Evolutionary conservation across 2,113 vertebrate genomes (phyloP).

Genomic region (Neogale vison): DNA sequence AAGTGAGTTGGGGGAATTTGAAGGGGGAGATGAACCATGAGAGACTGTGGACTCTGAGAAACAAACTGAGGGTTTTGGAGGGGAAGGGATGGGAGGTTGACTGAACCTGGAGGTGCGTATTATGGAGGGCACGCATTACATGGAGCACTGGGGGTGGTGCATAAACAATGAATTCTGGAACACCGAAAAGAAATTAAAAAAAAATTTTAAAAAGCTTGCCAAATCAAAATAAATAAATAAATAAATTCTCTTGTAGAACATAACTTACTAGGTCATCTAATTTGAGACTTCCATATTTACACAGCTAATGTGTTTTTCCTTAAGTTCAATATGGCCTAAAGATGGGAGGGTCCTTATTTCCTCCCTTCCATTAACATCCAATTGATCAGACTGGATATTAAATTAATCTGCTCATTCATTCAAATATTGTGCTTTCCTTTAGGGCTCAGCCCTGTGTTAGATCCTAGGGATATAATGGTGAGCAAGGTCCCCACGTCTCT

Average conservation of each 20-base stretch:
- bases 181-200: no score
- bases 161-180: no score
- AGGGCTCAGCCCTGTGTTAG: neutral
- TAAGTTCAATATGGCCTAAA: neutral
- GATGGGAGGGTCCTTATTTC: neutral
- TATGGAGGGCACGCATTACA: no score
- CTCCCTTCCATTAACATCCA: neutral
- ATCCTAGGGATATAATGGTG: neutral
- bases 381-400: neutral
- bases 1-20: no score
- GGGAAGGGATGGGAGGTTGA: no score
- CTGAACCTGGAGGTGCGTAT: no score
- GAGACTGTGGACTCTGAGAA: no score
- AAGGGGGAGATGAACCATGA: no score
- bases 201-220: no score
- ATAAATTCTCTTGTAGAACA: neutral
- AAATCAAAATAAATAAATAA: no score
- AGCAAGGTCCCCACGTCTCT: neutral
- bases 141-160: no score
- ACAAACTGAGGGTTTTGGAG: no score
- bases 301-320: neutral
- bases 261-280: neutral
- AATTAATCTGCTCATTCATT: neutral
- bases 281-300: neutral
- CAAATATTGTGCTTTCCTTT: neutral